Percentiles rank a stretch among this genome's conserved stretches.
Conservation (phyloP, 2,113 vertebrate genomes). For the Solenodon paradoxus region DNA sequence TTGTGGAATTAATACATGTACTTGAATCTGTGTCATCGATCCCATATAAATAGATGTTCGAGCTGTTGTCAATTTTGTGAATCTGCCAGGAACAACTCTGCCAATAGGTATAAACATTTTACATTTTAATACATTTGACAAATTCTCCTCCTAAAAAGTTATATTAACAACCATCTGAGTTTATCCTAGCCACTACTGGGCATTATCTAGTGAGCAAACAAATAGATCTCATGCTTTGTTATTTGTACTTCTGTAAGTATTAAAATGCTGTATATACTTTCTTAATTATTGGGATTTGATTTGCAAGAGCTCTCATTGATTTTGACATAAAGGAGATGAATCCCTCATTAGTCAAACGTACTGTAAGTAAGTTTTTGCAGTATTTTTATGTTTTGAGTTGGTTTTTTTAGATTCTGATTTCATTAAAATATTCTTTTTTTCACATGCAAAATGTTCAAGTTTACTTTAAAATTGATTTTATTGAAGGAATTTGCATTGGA, state of each 20-base stretch:
- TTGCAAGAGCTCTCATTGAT: background rate
- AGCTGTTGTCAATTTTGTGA: background rate
- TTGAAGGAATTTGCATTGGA: too few relatives aligned
- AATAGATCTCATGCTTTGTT: background rate
- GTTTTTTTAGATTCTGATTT: background rate
- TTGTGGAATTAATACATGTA: background rate
- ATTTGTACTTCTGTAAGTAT: background rate
- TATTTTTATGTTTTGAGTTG: background rate
- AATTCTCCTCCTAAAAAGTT: background rate
- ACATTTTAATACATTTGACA: background rate
- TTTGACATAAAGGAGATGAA: background rate
- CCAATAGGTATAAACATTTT: constrained; percentile 4
- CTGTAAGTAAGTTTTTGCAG: background rate
- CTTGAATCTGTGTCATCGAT: background rate
- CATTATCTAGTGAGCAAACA: background rate
- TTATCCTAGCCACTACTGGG: background rate
- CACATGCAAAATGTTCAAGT: background rate
- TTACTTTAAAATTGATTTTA: too few relatives aligned
- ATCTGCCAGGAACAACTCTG: background rate
- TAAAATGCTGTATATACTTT: background rate
- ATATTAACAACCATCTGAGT: background rate
- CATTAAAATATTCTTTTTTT: background rate
- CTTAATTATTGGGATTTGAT: background rate
- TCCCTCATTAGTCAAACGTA: background rate
- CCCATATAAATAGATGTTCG: background rate